These are phyloP conservation scores for Lycia hirtaria DNA, from an alignment of 2,888 invertebrate genomes.

Conservation along the genomic window DNA sequence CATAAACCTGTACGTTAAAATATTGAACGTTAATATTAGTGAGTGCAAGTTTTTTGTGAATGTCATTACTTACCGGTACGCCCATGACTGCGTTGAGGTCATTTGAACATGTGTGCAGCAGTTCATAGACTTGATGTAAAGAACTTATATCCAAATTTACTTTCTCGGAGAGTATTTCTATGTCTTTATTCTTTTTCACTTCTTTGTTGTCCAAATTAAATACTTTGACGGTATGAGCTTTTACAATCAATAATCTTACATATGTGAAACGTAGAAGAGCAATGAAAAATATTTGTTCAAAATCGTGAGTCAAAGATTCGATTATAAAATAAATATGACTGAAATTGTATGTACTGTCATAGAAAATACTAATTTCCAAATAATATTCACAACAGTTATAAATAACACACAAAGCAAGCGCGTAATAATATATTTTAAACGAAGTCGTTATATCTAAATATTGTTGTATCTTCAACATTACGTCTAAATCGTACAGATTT, in stretches of 20 bases:
- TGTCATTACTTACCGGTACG: constrained; percentile 58
- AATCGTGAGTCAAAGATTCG: constrained; percentile 56
- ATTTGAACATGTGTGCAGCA: constrained; percentile 63
- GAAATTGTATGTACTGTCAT: constrained; percentile 19
- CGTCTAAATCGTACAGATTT: constrained; percentile 58
- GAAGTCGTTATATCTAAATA: constrained; percentile 47
- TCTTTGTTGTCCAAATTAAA: constrained; percentile 42
- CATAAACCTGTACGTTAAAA: too few relatives aligned
- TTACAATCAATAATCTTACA: constrained; percentile 58
- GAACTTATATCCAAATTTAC: constrained; percentile 55
- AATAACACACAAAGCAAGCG: constrained; percentile 41
- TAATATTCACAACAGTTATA: constrained; percentile 51
- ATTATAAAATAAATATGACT: constrained; percentile 30
- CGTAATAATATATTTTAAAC: constrained; percentile 36
- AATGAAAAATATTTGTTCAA: constrained; percentile 61
- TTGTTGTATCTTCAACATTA: constrained; percentile 56
- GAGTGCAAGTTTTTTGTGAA: not conserved
- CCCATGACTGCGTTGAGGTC: constrained; percentile 67
- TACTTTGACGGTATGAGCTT: constrained; percentile 58
- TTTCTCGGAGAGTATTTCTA: constrained; percentile 59
- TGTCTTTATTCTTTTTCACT: constrained; percentile 41
- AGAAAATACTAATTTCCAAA: constrained; percentile 38
- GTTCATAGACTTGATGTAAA: constrained; percentile 64
- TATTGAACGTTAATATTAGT: too few relatives aligned
- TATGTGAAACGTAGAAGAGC: constrained; percentile 55